Evolutionary conservation across 2,797 vertebrate genomes (phyloP).

Genomic region (Scleropages formosus): DNA sequence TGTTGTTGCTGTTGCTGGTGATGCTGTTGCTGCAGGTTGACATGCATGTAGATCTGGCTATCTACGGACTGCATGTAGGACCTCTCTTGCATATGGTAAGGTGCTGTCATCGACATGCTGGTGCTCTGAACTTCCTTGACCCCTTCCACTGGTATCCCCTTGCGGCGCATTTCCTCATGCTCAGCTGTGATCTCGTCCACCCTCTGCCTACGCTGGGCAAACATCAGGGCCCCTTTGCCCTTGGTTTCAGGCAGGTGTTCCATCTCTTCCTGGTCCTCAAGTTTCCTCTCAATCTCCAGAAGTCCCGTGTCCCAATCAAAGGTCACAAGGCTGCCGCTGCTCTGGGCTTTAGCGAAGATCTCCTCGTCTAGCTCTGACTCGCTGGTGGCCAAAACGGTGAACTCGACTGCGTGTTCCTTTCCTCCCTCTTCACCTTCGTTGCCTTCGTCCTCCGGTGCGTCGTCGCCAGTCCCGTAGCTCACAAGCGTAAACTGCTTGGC

Average conservation of each 20-base stretch:
- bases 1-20: conserved; percentile 44
- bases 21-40: conserved; percentile 55
- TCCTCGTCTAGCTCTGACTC: conserved; percentile 82
- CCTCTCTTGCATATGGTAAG: conserved; percentile 52
- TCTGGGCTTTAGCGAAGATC: conserved; percentile 72
- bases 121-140: conserved; percentile 47
- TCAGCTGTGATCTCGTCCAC: conserved; percentile 94
- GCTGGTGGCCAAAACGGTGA: conserved; percentile 74
- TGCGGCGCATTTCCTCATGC: conserved; percentile 80
- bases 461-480: conserved; percentile 96
- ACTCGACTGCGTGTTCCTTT: conserved; percentile 69
- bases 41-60: conserved; percentile 76
- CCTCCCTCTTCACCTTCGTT: conserved; percentile 64
- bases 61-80: conserved; percentile 65
- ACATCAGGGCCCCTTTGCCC: conserved; percentile 95
- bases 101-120: conserved; percentile 43
- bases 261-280: conserved; percentile 76
- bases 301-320: conserved; percentile 87
- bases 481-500: conserved; percentile 93
- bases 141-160: conserved; percentile 68
- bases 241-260: conserved; percentile 85
- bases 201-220: conserved; percentile 84
- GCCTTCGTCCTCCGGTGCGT: conserved; percentile 72
- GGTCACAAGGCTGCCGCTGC: conserved; percentile 70
- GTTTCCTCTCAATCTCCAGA: conserved; percentile 80